These are phyloP conservation scores for Antheraea yamamai DNA, from an alignment of 2,888 invertebrate genomes.

Conservation along the genomic window DNA sequence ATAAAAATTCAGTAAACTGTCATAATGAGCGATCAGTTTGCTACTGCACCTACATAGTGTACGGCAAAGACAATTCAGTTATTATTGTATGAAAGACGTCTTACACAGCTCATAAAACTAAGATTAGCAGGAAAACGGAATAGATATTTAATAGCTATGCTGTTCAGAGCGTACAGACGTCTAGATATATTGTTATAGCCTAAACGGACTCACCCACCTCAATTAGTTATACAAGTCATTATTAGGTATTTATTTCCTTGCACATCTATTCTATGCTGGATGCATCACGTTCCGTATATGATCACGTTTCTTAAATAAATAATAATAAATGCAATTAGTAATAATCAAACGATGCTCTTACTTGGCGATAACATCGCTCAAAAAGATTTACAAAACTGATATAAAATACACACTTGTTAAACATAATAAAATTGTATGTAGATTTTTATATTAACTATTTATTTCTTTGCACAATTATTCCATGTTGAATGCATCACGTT, in stretches of 20 bases:
- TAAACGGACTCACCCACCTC: background rate
- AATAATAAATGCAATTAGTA: too few relatives aligned
- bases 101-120: background rate
- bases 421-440: too few relatives aligned
- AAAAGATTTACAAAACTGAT: too few relatives aligned
- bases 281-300: background rate
- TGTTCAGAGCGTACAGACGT: background rate
- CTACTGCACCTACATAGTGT: background rate
- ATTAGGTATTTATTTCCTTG: background rate
- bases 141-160: background rate
- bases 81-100: background rate
- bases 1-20: background rate
- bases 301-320: too few relatives aligned
- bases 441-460: background rate
- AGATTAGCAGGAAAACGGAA: background rate
- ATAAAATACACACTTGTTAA: too few relatives aligned
- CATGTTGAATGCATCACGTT: background rate
- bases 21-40: background rate
- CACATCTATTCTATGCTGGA: too few relatives aligned
- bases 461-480: too few relatives aligned
- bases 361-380: too few relatives aligned
- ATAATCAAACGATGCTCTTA: too few relatives aligned
- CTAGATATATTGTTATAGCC: background rate
- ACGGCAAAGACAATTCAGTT: background rate
- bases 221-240: background rate